These are phyloP conservation scores for Neolamprologus falcicula DNA, from an alignment of 2,113 vertebrate species.

Conservation along the genomic window DNA sequence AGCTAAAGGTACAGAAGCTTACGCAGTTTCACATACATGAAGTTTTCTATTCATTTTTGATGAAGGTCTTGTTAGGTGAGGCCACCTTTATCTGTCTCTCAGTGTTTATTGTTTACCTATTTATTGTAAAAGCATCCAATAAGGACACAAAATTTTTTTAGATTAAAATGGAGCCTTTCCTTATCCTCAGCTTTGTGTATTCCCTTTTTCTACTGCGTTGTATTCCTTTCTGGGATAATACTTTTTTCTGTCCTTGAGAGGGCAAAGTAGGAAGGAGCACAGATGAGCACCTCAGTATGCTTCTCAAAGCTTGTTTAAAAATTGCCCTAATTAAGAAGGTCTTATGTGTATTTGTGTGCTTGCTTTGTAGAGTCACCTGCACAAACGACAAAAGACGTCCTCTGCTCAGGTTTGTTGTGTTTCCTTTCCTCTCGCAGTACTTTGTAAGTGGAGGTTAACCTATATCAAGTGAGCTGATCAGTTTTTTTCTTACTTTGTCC, in stretches of 20 bases:
- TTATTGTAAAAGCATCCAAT: not conserved
- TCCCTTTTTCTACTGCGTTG: not conserved
- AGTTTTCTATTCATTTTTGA: not conserved
- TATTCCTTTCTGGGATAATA: not conserved
- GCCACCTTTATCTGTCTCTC: not conserved
- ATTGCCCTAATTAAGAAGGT: not conserved
- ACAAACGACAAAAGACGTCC: slow-evolving; percentile 85
- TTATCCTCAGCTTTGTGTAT: not conserved
- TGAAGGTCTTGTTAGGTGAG: not conserved
- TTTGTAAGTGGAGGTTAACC: not conserved
- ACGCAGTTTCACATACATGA: not conserved
- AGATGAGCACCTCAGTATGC: not conserved
- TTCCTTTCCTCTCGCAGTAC: not conserved
- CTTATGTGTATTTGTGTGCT: slow-evolving; percentile 13
- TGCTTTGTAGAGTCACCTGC: slow-evolving; percentile 78
- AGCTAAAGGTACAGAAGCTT: not conserved
- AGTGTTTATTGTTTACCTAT: not conserved
- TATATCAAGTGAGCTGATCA: not conserved
- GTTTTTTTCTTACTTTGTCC: not conserved
- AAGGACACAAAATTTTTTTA: not conserved
- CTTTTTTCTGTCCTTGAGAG: not conserved
- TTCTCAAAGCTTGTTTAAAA: not conserved
- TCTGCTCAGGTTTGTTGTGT: slow-evolving; percentile 73
- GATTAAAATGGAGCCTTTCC: not conserved
- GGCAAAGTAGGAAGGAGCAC: not conserved